Evolutionary conservation across 1,140 invertebrate genomes (phyloP), one percentile per base, ranked within the genome.

Genomic region (Heterodera schachtii): DNA sequence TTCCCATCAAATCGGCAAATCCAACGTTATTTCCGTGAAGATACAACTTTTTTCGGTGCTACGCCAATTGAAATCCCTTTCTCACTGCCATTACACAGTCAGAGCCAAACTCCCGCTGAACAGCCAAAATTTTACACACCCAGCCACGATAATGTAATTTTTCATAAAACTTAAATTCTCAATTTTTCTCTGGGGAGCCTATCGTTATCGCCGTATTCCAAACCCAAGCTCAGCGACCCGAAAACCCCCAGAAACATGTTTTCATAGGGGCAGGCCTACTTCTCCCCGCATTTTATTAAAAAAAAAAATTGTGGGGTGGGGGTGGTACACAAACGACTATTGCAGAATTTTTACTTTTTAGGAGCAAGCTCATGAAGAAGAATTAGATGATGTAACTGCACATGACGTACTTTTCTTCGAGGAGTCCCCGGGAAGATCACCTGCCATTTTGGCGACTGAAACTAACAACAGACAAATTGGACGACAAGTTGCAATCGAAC

Each of bases 1-100:
- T 80, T 80, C 44, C 79, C 79, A 7, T 49, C 79, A 41, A 46
- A 47, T 80, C 77, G 64, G 9, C 31, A 78, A 13, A 19, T 31
- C 41, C 44, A 19, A 19, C 43, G 43, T 19, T 43, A 13, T 19
- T 64, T 64, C 0, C 11, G 49, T 52, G 49, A 52, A 2, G 71
- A n/a, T 49, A 44, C 71, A 11, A 77, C 66, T 79, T 46, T 52
- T 16, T 13, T 6, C 64, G 44, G n/a, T n/a, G 60, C 31, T 47
- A 47, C 6, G 31, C 16, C 77, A n/a, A 41, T 19, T 21, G 52
- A 49, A 70, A 52, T 43, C 21, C 43, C 52, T 77, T 79, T 77
- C 16, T 3, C n/a, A 41, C 49, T 8, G 49, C 11, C 49, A 31
- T 31, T 31, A 31, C 31, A 31, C 49, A 71, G 43, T 47, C 47